phyloP scores from a whole-genome alignment of 2,113 vertebrate genomes.

The Hypocryptadius cinnamomeus region DNA sequence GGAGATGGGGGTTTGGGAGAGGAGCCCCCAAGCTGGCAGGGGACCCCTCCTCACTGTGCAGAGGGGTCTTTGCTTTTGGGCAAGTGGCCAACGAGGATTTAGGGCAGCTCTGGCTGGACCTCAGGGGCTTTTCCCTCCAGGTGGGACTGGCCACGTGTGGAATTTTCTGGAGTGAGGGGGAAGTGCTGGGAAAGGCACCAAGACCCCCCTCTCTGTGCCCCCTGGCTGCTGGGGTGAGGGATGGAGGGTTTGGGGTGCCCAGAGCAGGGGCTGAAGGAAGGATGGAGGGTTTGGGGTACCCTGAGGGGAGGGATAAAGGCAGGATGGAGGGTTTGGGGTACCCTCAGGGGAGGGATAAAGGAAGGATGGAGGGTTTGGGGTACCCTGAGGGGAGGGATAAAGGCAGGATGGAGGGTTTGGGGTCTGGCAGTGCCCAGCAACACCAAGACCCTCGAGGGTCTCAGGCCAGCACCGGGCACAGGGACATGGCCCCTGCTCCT shows the following conservation, averaged over 20 bases:
- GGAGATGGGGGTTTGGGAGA: neutral
- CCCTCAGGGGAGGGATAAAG: neutral
- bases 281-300: neutral
- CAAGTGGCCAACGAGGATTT: neutral
- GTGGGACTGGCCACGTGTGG: rapidly evolving
- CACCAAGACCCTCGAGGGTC: neutral
- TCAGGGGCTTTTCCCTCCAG: neutral
- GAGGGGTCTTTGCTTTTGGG: neutral
- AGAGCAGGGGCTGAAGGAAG: too few relatives aligned
- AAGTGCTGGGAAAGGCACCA: neutral
- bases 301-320: too few relatives aligned
- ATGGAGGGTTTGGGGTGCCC: neutral
- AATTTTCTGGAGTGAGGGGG: neutral
- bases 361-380: neutral
- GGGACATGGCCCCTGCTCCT: neutral
- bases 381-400: too few relatives aligned
- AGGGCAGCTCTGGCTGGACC: neutral
- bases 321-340: neutral
- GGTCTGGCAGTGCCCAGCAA: neutral
- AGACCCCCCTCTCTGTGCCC: neutral
- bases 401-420: neutral
- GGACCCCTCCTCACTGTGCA: neutral
- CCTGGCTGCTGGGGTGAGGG: neutral
- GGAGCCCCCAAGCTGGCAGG: neutral
- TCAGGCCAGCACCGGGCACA: rapidly evolving